These are phyloP conservation scores for Geophilus truncorum DNA, from an alignment of 2,888 invertebrate genomes.

Conservation along the genomic window DNA sequence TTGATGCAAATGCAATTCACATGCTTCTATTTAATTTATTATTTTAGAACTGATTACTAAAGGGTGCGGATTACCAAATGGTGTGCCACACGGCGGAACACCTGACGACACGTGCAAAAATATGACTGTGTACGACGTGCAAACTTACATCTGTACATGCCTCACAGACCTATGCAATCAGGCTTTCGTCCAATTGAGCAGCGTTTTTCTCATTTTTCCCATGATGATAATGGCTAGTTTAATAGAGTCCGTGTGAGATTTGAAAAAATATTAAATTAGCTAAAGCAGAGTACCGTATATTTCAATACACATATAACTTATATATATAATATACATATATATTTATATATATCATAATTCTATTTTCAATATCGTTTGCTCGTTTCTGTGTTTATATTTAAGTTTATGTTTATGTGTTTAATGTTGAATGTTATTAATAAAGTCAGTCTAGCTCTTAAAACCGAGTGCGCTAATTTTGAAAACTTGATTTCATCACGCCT, in stretches of 20 bases:
- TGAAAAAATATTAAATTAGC: background rate
- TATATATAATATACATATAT: too few species aligned
- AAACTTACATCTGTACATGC: background rate
- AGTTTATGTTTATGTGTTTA: background rate
- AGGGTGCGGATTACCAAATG: background rate
- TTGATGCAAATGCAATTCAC: background rate
- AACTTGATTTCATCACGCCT: background rate
- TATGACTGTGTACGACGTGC: background rate
- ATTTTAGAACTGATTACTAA: background rate
- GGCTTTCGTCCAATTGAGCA: background rate
- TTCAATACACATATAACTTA: too few species aligned
- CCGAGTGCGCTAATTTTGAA: background rate
- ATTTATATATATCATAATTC: too few species aligned
- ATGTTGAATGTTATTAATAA: background rate
- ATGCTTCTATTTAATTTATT: background rate
- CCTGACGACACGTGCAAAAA: background rate
- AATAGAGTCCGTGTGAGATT: background rate
- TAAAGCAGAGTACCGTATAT: too few species aligned
- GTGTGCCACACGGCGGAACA: background rate
- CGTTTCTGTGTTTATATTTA: too few species aligned
- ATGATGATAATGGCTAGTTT: background rate
- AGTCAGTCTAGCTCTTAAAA: background rate
- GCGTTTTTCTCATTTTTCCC: background rate
- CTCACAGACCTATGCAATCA: background rate
- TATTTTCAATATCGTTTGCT: too few species aligned